A percentile compares a stretch with the other conserved stretches of the same genome.
These are phyloP conservation scores for Antechinus stuartii DNA, from an alignment of 2,113 vertebrate species.

Conservation along the genomic window DNA sequence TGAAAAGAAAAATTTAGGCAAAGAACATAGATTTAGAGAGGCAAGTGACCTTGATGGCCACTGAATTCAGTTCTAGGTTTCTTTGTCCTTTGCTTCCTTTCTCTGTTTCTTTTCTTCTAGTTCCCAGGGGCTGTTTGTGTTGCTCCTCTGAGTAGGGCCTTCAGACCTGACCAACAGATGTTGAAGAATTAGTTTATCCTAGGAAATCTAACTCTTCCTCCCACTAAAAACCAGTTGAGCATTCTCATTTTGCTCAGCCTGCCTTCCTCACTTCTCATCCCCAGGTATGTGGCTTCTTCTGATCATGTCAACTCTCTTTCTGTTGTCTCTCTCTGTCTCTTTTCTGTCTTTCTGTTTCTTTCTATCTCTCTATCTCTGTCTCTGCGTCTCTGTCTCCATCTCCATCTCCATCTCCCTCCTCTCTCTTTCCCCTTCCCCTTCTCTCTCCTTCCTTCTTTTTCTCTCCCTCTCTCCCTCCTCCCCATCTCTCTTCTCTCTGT, in stretches of 20 bases:
- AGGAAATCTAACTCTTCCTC: constrained; percentile 62
- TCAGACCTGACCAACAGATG: constrained; percentile 56
- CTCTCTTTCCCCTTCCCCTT: too few species aligned
- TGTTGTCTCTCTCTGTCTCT: background rate
- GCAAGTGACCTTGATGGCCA: background rate
- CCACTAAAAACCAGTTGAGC: constrained; percentile 43
- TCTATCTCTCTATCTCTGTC: too few species aligned
- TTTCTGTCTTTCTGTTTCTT: too few species aligned
- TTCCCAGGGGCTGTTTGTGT: constrained; percentile 53
- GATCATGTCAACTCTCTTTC: constrained; percentile 59
- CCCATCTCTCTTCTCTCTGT: too few species aligned
- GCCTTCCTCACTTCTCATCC: background rate
- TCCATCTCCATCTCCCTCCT: too few species aligned
- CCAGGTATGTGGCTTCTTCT: constrained; percentile 30
- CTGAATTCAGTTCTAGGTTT: background rate
- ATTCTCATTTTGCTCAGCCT: background rate
- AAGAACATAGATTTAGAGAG: background rate
- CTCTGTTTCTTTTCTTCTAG: constrained; percentile 58
- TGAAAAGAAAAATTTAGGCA: background rate
- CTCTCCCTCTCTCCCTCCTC: too few species aligned
- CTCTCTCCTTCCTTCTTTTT: too few species aligned
- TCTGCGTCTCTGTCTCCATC: too few species aligned
- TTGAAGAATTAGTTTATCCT: constrained; percentile 56
- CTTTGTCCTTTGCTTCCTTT: constrained; percentile 59
- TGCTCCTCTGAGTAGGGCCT: constrained; percentile 55